Conservation (phyloP, 2,888 invertebrate genomes). For the Myathropa florea region DNA sequence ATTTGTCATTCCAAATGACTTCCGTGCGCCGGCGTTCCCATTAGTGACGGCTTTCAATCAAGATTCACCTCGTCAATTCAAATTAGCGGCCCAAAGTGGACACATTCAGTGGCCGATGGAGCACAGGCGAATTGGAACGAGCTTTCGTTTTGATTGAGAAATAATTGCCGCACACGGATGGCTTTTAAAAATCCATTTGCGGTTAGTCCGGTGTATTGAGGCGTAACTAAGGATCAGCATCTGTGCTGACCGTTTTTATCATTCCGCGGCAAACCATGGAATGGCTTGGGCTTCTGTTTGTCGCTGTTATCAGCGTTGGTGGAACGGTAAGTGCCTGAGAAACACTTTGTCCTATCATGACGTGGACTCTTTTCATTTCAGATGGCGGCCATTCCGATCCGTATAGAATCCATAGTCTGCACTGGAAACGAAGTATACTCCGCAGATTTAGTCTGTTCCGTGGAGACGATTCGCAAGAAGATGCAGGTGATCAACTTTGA, state of each 20-base stretch:
- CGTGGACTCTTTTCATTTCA: background rate
- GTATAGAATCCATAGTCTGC: conserved; percentile 30
- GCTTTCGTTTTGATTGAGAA: conserved; percentile 51
- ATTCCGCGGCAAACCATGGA: conserved; percentile 32
- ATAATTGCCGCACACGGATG: conserved; percentile 36
- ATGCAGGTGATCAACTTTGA: conserved; percentile 61
- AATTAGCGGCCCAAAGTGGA: conserved; percentile 35
- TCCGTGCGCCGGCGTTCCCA: conserved; percentile 52
- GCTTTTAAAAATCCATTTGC: conserved; percentile 50
- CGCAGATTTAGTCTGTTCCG: conserved; percentile 33
- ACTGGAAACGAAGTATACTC: conserved; percentile 19
- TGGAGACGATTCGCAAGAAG: conserved; percentile 51
- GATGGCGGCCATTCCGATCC: conserved; percentile 48
- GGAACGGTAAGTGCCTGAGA: conserved; percentile 8
- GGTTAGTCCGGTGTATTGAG: background rate
- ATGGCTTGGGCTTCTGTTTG: conserved; percentile 17
- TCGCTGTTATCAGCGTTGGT: background rate
- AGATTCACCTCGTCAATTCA: conserved; percentile 62
- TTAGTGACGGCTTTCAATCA: conserved; percentile 71
- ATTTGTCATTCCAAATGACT: conserved; percentile 70
- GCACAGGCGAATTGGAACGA: background rate
- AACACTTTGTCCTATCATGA: background rate
- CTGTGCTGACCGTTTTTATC: background rate
- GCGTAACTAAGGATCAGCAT: too few relatives aligned
- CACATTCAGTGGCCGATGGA: too few relatives aligned